Evolutionary conservation across 2,888 invertebrate species (phyloP).

Genomic region (Acholoe squamosa): DNA sequence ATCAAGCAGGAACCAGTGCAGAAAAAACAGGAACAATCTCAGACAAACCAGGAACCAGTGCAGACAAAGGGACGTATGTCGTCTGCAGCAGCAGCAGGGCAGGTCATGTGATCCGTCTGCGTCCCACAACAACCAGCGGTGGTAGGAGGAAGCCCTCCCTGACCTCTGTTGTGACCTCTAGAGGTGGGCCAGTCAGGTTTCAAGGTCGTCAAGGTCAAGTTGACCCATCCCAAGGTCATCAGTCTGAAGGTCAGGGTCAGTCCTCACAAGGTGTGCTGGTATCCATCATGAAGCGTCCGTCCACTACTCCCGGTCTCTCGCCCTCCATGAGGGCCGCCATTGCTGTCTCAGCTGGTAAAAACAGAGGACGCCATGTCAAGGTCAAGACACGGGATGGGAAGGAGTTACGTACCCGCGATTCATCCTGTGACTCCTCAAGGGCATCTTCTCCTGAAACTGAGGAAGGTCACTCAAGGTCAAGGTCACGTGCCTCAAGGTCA

Average conservation of each 20-base stretch:
- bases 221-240: no score
- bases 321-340: slow-evolving; percentile 35
- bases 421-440: slow-evolving; percentile 21
- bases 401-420: not conserved
- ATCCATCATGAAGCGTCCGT: slow-evolving; percentile 42
- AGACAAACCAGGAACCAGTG: no score
- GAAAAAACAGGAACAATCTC: no score
- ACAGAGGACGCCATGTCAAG: slow-evolving; percentile 8
- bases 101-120: no score
- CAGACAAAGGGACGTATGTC: no score
- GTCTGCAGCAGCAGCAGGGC: no score
- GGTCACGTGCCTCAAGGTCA: not conserved
- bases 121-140: no score
- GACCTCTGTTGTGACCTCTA: no score
- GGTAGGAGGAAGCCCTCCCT: not conserved
- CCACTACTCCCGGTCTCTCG: slow-evolving; percentile 30
- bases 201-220: no score
- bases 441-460: not conserved
- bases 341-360: not conserved
- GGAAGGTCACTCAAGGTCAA: not conserved
- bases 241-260: no score
- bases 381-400: not conserved
- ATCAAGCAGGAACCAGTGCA: no score
- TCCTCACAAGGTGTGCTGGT: not conserved
- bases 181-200: no score